These are phyloP conservation scores for Stenopsyche tienmushanensis DNA, from an alignment of 1,140 invertebrate genomes.

Conservation along the genomic window DNA sequence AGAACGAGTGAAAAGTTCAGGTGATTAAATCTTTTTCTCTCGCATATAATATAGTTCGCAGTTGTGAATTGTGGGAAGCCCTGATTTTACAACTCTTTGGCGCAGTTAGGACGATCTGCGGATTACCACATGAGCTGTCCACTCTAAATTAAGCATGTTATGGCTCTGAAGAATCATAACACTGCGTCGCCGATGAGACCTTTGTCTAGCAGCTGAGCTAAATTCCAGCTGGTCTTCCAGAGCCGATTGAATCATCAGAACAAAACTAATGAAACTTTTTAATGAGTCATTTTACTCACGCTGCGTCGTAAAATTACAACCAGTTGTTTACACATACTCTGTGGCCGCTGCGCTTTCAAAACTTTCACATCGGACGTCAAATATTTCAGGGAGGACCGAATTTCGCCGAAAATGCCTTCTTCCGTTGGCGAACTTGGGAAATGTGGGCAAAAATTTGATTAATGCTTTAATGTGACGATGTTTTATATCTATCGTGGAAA, in stretches of 20 bases:
- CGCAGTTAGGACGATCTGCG: no score
- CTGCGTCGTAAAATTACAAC: not conserved
- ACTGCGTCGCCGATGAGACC: not conserved
- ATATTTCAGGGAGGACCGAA: no score
- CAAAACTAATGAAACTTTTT: not conserved
- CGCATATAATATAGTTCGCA: no score
- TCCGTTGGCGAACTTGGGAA: no score
- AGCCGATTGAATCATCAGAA: not conserved
- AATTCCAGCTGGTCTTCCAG: not conserved
- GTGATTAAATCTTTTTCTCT: no score
- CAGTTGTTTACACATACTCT: not conserved
- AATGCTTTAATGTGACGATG: no score
- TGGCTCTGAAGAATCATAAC: not conserved
- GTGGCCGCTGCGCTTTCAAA: not conserved
- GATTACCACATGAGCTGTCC: constrained; percentile 11
- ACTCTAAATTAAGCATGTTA: constrained; percentile 1
- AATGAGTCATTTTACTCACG: constrained; percentile 1
- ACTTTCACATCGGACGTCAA: no score
- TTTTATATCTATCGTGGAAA: no score
- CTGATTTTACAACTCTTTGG: no score
- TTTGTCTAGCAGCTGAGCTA: not conserved
- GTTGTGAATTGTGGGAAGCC: not conserved
- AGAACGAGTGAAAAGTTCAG: no score
- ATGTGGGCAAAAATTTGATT: no score
- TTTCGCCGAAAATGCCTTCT: no score